Base-by-base conservation (phyloP, 2,888 invertebrate species). In the Phortica magna region DNA sequence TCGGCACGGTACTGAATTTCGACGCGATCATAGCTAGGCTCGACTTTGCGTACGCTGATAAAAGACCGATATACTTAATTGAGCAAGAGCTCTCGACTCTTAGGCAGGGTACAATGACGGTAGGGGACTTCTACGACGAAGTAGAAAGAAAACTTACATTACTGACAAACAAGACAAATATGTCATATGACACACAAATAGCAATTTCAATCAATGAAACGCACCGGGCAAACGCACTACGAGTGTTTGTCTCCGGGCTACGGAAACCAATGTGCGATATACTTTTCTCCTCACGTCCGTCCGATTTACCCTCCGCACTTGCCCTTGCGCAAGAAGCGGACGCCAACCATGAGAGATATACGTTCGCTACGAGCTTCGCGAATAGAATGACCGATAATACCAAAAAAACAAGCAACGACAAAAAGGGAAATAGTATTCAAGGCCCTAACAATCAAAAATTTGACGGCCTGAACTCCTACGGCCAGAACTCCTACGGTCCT, bases 261-360 rank as follows among this genome's bases (percentile, higher is more conserved):
- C 76, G 67, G 57, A 78, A 73, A 70, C 19, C 77, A 6, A 59
- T 80, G 9, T 67, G 77, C 73, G 76, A 80, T 39, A 55, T 80
- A 6, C 73, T 78, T 9, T 81, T 78, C 43, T 76, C 77, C 10
- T 57, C 80, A 22, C 74, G 78, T 41, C 80, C 77, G 6, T 10
- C 19, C 9, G 76, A 79, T 64, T 55, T 79, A 43, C 75, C 78
- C 0, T 68, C 75, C 10, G 79, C 77, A n/a, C 65, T 78, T 73
- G 76, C 80, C 9, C 65, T 78, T 42, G 80, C 78, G 10, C 80
- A 78, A 42, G 78, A 78, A 43, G 61, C 77, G 12, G 75, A 78
- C 17, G 65, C 77, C 5, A 81, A 79, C 61, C 75, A 71, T 39
- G 78, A 77, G 76, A 65, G 77, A 43, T 74, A 59, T 59, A 19